Evolutionary conservation across 1,140 invertebrate genomes (phyloP).

Genomic region (Manduca sexta): DNA sequence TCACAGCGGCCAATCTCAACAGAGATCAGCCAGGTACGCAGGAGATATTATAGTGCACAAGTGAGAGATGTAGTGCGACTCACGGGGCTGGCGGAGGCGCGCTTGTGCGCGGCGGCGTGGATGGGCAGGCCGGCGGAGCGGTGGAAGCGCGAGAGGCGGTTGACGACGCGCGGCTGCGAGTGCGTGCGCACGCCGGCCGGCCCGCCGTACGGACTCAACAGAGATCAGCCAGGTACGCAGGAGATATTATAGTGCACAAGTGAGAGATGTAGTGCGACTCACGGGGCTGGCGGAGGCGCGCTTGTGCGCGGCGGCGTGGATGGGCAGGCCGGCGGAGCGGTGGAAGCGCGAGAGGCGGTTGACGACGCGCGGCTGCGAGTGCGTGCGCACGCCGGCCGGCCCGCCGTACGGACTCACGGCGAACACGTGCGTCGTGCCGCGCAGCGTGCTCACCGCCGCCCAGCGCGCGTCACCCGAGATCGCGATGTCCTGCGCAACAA

Average conservation of each 20-base stretch:
- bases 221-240: too few relatives aligned
- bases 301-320: conserved; percentile 75
- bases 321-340: conserved; percentile 89
- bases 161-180: conserved; percentile 87
- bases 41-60: too few relatives aligned
- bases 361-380: conserved; percentile 93
- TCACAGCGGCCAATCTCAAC: too few relatives aligned
- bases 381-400: conserved; percentile 90
- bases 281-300: conserved; percentile 78
- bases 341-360: conserved; percentile 97
- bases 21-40: too few relatives aligned
- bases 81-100: conserved; percentile 78
- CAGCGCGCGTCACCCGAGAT: conserved; percentile 95
- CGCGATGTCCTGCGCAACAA: conserved; percentile 82
- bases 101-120: conserved; percentile 75
- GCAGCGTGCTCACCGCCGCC: conserved; percentile 94
- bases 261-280: conserved; percentile 17
- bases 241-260: background rate
- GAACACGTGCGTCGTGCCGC: conserved; percentile 98
- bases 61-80: conserved; percentile 8
- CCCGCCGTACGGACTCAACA: too few relatives aligned
- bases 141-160: conserved; percentile 95
- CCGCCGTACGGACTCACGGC: conserved; percentile 98
- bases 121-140: conserved; percentile 89
- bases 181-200: background rate